A percentile compares a stretch with the other conserved stretches of the same genome.
These are phyloP conservation scores for Todiramphus saurophagus DNA, from an alignment of 2,113 vertebrate species.

Conservation along the genomic window DNA sequence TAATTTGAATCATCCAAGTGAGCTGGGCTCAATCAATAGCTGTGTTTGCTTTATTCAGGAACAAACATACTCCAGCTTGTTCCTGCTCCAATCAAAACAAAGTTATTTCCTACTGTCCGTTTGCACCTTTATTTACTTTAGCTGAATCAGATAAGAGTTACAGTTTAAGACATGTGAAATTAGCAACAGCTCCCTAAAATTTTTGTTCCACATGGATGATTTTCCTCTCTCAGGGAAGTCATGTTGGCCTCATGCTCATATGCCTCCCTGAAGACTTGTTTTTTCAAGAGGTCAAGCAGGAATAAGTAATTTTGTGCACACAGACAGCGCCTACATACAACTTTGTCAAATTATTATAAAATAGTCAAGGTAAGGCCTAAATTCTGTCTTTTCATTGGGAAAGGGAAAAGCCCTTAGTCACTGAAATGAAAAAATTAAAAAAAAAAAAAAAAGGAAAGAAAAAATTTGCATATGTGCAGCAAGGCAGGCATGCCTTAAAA, in stretches of 20 bases:
- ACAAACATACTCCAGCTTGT: neutral
- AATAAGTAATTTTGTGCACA: neutral
- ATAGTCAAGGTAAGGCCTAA: neutral
- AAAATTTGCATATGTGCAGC: neutral
- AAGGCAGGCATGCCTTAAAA: neutral
- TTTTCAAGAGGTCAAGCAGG: neutral
- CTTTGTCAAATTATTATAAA: neutral
- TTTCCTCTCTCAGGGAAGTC: neutral
- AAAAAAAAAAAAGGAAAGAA: neutral
- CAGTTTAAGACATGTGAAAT: neutral
- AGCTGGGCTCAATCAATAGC: neutral
- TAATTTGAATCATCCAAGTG: neutral
- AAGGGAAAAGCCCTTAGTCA: accelerated
- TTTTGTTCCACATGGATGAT: neutral
- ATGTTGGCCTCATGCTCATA: accelerated
- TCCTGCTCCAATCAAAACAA: constrained; percentile 6
- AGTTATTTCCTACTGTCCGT: neutral
- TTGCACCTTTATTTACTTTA: neutral
- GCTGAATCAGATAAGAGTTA: neutral
- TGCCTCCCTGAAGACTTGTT: accelerated
- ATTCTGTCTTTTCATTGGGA: neutral
- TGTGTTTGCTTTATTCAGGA: neutral
- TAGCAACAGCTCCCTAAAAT: neutral
- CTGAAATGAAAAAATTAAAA: too few species aligned
- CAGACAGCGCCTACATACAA: neutral